A percentile compares a stretch with the other conserved stretches of the same genome.
phyloP scores from a whole-genome alignment of 2,888 invertebrate species.

The Phengaris alcon region DNA sequence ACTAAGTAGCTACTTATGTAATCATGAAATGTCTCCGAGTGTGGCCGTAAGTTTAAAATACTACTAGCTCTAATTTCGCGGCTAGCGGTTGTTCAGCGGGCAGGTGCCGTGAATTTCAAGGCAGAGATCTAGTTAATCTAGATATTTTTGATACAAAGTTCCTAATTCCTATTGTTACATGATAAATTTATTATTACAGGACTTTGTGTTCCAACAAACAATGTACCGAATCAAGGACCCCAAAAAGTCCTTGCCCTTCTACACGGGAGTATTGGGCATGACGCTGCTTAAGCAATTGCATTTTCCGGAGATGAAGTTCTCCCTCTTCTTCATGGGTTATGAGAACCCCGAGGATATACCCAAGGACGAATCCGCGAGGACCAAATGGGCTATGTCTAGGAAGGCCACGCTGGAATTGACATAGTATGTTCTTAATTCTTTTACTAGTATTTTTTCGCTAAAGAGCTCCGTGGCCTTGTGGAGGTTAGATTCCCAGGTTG shows the following conservation, averaged over 20 bases:
- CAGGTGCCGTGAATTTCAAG: too few relatives aligned
- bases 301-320: conserved; percentile 93
- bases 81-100: too few relatives aligned
- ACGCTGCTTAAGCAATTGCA: conserved; percentile 91
- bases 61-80: too few relatives aligned
- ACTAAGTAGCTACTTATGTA: too few relatives aligned
- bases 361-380: conserved; percentile 82
- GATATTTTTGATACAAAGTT: too few relatives aligned
- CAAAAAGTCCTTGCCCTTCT: conserved; percentile 90
- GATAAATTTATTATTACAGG: conserved; percentile 69
- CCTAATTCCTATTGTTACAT: too few relatives aligned
- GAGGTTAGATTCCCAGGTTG: too few relatives aligned
- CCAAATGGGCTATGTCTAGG: conserved; percentile 88
- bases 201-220: conserved; percentile 96
- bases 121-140: too few relatives aligned
- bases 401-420: conserved; percentile 95
- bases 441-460: not conserved
- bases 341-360: conserved; percentile 88
- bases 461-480: too few relatives aligned
- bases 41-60: too few relatives aligned
- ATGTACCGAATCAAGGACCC: conserved; percentile 98
- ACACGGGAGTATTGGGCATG: conserved; percentile 95
- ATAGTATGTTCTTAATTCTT: conserved; percentile 82
- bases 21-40: too few relatives aligned
- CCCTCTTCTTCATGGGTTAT: conserved; percentile 94